Evolutionary conservation across 2,113 vertebrate genomes (phyloP).

Genomic region (Melierax canorus): DNA sequence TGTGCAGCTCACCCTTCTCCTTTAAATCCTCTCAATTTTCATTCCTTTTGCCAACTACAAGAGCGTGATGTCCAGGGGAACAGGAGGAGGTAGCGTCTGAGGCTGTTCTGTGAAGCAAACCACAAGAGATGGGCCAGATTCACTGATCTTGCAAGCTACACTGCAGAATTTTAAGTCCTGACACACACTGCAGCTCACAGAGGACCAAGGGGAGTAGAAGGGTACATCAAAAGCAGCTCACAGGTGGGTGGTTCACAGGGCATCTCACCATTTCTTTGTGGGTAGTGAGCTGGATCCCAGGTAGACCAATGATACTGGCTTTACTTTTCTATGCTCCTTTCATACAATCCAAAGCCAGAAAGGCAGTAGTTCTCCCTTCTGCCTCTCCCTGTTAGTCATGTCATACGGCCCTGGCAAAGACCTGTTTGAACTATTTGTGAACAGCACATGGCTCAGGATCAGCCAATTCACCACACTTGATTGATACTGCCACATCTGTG

Average conservation of each 20-base stretch:
- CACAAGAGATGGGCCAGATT: background rate
- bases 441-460: background rate
- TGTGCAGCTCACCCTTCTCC: background rate
- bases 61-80: background rate
- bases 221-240: background rate
- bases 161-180: background rate
- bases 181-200: background rate
- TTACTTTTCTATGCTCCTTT: background rate
- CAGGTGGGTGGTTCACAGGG: background rate
- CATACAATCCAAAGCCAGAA: background rate
- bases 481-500: background rate
- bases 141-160: background rate
- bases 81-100: background rate
- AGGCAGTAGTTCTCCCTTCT: background rate
- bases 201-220: background rate
- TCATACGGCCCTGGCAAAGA: background rate
- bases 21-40: background rate
- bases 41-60: background rate
- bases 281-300: background rate
- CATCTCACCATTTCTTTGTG: background rate
- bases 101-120: background rate
- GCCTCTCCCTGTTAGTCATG: background rate
- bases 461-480: background rate
- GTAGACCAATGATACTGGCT: background rate
- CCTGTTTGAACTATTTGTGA: background rate